phyloP scores from a whole-genome alignment of 2,113 vertebrate genomes.

The Taurulus bubalis region DNA sequence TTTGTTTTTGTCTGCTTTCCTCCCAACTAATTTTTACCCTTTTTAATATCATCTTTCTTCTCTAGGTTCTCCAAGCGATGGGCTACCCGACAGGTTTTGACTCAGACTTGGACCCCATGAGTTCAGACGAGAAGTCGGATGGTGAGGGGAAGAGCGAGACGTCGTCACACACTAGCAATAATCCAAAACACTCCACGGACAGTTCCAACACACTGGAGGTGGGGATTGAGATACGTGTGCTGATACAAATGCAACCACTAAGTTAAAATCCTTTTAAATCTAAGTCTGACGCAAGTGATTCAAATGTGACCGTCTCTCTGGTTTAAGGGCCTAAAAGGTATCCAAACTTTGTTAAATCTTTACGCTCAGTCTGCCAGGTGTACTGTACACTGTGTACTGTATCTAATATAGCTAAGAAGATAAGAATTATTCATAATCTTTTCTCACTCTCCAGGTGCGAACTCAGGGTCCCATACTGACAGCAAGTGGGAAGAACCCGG shows the following conservation, averaged over 20 bases:
- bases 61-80: constrained; percentile 97
- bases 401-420: background rate
- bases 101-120: constrained; percentile 95
- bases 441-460: constrained; percentile 86
- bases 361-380: background rate
- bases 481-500: constrained; percentile 98
- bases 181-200: constrained; percentile 92
- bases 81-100: constrained; percentile 98
- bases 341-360: background rate
- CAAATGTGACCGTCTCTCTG: background rate
- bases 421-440: background rate
- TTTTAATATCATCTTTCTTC: background rate
- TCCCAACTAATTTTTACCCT: background rate
- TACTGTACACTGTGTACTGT: background rate
- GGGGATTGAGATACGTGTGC: background rate
- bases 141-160: constrained; percentile 97
- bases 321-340: constrained; percentile 4
- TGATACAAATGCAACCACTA: background rate
- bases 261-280: background rate
- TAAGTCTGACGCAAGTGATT: background rate
- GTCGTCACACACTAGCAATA: constrained; percentile 96
- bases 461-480: constrained; percentile 99
- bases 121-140: constrained; percentile 98
- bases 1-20: background rate
- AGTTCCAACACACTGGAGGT: constrained; percentile 98